These are phyloP conservation scores for Bostrychus sinensis DNA, from an alignment of 2,113 vertebrate genomes.

Conservation along the genomic window DNA sequence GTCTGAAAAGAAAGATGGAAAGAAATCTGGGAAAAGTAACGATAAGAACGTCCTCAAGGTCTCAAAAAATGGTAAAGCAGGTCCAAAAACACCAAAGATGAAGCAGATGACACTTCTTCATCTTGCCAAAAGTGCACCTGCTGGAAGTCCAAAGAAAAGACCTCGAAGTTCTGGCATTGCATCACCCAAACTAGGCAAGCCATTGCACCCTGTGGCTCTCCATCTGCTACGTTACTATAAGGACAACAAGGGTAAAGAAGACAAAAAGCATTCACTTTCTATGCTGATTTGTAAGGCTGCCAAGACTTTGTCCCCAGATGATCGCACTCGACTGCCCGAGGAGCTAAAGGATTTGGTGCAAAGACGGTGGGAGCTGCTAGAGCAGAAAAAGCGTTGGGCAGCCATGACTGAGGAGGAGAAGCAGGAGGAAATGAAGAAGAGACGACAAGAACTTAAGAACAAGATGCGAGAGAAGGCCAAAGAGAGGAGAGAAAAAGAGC, in stretches of 20 bases:
- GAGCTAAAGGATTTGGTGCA: slow-evolving; percentile 88
- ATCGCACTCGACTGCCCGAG: slow-evolving; percentile 89
- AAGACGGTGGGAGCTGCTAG: slow-evolving; percentile 91
- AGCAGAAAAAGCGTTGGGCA: slow-evolving; percentile 90
- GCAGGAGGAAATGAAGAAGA: slow-evolving; percentile 88
- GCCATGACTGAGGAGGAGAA: slow-evolving; percentile 92
- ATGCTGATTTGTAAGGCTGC: slow-evolving; percentile 91
- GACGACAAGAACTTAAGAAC: slow-evolving; percentile 87
- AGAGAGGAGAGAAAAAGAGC: slow-evolving; percentile 90
- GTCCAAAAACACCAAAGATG: slow-evolving; percentile 88
- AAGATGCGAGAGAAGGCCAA: slow-evolving; percentile 90
- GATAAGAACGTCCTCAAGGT: slow-evolving; percentile 88
- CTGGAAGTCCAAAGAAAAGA: slow-evolving; percentile 80
- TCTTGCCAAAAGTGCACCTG: slow-evolving; percentile 87
- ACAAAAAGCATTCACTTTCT: slow-evolving; percentile 91
- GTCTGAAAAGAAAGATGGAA: slow-evolving; percentile 73
- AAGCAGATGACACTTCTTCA: slow-evolving; percentile 96
- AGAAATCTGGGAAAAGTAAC: slow-evolving; percentile 78
- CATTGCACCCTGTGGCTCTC: slow-evolving; percentile 89
- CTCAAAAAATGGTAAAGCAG: slow-evolving; percentile 84
- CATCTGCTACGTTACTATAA: slow-evolving; percentile 95
- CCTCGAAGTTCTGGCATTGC: slow-evolving; percentile 75
- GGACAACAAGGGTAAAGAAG: slow-evolving; percentile 92
- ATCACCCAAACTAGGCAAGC: slow-evolving; percentile 89
- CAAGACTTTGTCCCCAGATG: slow-evolving; percentile 87